phyloP scores from a whole-genome alignment of 1,140 invertebrate species.

The Argopecten irradians region DNA sequence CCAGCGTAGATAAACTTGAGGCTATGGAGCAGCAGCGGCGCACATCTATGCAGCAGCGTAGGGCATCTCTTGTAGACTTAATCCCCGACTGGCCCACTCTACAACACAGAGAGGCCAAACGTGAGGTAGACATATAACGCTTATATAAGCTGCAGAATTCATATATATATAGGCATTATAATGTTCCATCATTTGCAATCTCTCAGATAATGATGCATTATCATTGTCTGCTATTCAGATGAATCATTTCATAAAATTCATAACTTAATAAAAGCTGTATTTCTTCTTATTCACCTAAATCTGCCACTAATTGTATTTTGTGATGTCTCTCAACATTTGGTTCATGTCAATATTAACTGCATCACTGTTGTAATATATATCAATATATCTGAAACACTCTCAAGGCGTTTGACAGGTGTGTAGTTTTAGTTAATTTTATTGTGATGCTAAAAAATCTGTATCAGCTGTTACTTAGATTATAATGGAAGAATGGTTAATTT shows the following conservation, averaged over 20 bases:
- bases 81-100: slow-evolving; percentile 97
- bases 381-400: neutral
- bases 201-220: neutral
- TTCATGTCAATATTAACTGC: neutral
- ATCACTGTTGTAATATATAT: neutral
- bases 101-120: slow-evolving; percentile 81
- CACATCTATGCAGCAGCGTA: slow-evolving; percentile 81
- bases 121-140: slow-evolving; percentile 68
- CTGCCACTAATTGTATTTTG: neutral
- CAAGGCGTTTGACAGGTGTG: neutral
- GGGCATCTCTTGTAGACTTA: slow-evolving; percentile 93
- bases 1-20: slow-evolving; percentile 69
- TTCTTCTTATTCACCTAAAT: slow-evolving; percentile 2
- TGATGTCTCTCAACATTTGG: neutral
- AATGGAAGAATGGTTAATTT: too few species aligned
- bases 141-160: neutral
- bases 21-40: slow-evolving; percentile 71
- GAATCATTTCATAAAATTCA: neutral
- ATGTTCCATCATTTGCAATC: neutral
- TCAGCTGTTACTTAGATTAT: too few species aligned
- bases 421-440: too few species aligned
- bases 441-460: too few species aligned
- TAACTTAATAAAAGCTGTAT: neutral
- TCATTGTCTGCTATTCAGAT: neutral
- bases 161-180: neutral